Conservation (phyloP, 2,113 vertebrate species). For the Corythornis madagascariensis region DNA sequence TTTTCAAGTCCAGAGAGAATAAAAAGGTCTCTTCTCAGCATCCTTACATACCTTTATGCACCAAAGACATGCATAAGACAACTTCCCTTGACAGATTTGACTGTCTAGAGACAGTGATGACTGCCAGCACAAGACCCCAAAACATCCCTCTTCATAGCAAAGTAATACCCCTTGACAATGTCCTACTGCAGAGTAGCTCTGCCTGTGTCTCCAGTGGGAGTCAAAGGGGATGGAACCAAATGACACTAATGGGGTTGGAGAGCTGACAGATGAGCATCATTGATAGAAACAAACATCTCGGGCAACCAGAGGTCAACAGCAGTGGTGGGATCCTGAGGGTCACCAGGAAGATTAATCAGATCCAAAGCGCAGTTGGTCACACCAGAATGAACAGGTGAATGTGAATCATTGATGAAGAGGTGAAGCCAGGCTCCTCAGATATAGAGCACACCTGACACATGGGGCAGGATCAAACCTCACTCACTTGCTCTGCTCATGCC, state of each 20-base stretch:
- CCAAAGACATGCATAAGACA: background rate
- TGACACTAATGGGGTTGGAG: background rate
- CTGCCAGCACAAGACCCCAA: background rate
- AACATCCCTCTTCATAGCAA: background rate
- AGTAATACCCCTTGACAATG: rapidly evolving
- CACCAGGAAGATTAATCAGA: background rate
- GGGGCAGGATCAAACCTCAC: background rate
- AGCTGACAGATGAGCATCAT: background rate
- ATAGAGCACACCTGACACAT: rapidly evolving
- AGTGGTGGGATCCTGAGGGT: no score
- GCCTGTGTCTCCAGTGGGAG: background rate
- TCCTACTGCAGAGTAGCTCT: background rate
- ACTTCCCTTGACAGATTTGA: rapidly evolving
- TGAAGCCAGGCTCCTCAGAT: background rate
- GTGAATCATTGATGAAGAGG: background rate
- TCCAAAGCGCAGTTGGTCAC: background rate
- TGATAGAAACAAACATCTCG: background rate
- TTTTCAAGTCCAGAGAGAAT: background rate
- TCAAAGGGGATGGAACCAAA: background rate
- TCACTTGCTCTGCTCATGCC: rapidly evolving
- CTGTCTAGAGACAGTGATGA: rapidly evolving
- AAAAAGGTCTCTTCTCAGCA: background rate
- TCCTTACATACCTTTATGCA: background rate
- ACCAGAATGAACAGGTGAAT: background rate
- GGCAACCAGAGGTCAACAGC: background rate